Evolutionary conservation across 2,797 vertebrate species (phyloP), one percentile per base, ranked within the genome.

Genomic region (Argya squamiceps): DNA sequence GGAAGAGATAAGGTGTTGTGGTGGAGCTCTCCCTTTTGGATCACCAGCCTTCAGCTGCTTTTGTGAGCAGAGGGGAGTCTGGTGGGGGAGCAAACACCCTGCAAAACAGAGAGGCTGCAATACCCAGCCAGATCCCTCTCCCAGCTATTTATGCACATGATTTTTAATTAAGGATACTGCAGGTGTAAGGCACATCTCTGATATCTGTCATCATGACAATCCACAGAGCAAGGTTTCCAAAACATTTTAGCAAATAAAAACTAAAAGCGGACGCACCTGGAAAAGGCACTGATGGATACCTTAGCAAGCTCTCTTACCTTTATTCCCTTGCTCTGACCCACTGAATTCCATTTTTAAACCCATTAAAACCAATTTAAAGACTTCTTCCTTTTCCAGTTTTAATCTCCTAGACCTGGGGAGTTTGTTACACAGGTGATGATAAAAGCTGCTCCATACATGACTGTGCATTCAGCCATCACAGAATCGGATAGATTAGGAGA

Each of bases 321-420:
- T 58, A 29, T 81, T 92, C 39, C 65, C 68, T 71, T 55, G 41
- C 50, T 85, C 71, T 85, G 76, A 89, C 39, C 62, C 58, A 70
- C 34, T 80, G 53, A 92, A 85, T 78, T 74, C n/a, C 24, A 65
- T 69, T 93, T 96, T 83, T 56, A 85, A 88, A 80, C 37, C 79
- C 79, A 95, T 94, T 96, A 43, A 89, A 88, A 76, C 55, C 36
- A 69, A 86, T 88, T 94, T 88, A 60, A 86, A 89, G 70, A 86
- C 73, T 47, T 70, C 22, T 8, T 81, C 39, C 43, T 84, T 73
- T 90, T 63, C 84, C 44, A 81, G 8, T 64, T 93, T 68, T 88
- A 89, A 91, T 92, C 46, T 34, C 30, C 64, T 27, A 41, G 71
- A 83, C 71, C 46, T 8, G 50, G 65, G 78, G 82, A 92, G 78